Evolutionary conservation across 1,140 invertebrate species (phyloP).

Genomic region (Gryon sp.): DNA sequence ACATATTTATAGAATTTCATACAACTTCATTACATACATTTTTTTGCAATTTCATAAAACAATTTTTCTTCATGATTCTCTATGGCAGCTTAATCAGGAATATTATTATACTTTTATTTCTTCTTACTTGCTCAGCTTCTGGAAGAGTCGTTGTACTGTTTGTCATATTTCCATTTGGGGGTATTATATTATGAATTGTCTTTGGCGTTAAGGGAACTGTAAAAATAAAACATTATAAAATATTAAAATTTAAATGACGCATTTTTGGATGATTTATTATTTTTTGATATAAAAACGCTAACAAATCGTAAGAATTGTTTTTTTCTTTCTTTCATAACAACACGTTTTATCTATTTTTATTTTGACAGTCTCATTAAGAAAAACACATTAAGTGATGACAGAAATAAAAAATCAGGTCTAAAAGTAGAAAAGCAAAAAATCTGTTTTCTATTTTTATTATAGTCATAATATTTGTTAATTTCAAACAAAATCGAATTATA

Average conservation of each 20-base stretch:
- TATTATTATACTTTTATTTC: too few species aligned
- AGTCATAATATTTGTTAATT: too few species aligned
- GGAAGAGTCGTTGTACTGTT: conserved; percentile 71
- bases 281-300: conserved; percentile 1
- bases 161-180: conserved; percentile 77
- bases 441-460: too few species aligned
- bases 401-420: conserved; percentile 9
- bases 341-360: conserved; percentile 23
- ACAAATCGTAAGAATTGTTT: too few species aligned
- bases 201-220: conserved; percentile 80
- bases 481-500: too few species aligned
- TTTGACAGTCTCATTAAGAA: conserved; percentile 39
- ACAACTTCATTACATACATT: too few species aligned
- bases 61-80: too few species aligned
- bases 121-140: conserved; percentile 73
- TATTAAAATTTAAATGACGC: not conserved
- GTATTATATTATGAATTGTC: conserved; percentile 83
- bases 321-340: too few species aligned
- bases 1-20: too few species aligned
- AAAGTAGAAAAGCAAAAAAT: too few species aligned
- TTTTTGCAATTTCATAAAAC: too few species aligned
- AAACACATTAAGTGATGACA: conserved; percentile 24
- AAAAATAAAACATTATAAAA: conserved; percentile 50
- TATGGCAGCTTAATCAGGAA: too few species aligned
- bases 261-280: not conserved